These are phyloP conservation scores for Excalfactoria chinensis DNA, from an alignment of 2,113 vertebrate species.

Conservation along the genomic window DNA sequence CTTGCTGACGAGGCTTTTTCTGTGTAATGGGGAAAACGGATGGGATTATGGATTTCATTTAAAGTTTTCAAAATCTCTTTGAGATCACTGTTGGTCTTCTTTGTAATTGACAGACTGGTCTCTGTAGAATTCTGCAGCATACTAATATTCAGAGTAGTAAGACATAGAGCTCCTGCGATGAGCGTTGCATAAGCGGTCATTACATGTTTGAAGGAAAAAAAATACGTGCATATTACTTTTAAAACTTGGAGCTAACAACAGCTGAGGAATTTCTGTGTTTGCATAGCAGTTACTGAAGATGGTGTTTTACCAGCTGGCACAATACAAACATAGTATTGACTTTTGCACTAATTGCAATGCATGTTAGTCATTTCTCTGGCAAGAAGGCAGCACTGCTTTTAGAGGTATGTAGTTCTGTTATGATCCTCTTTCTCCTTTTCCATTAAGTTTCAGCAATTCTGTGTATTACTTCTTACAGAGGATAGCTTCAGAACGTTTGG, in stretches of 20 bases:
- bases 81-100: neutral
- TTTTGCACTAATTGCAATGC: neutral
- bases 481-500: neutral
- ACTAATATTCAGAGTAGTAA: neutral
- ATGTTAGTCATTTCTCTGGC: neutral
- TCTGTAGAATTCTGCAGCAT: neutral
- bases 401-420: neutral
- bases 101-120: neutral
- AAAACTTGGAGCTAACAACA: neutral
- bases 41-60: neutral
- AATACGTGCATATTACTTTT: neutral
- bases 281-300: neutral
- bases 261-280: neutral
- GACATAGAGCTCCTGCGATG: neutral
- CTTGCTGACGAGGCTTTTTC: neutral
- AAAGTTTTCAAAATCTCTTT: neutral
- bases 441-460: neutral
- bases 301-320: neutral
- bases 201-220: neutral
- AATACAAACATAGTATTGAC: neutral
- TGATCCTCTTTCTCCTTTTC: neutral
- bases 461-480: neutral
- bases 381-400: neutral
- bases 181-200: neutral
- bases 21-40: neutral